Base-by-base conservation (phyloP, 2,797 vertebrate genomes). In the Lutra lutra region DNA sequence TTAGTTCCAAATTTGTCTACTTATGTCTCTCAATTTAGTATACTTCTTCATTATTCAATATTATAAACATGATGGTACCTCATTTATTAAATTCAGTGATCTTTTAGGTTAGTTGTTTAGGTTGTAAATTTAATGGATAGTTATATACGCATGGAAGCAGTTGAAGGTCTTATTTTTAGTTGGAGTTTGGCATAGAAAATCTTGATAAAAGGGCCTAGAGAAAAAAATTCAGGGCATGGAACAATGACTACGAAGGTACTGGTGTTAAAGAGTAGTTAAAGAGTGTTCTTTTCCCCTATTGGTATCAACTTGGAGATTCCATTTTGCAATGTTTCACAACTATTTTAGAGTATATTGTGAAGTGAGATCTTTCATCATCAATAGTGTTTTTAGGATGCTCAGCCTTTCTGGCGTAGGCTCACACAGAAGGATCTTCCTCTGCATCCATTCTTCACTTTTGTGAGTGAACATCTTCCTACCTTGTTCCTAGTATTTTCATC, bases 11-110 rank as follows among this genome's bases (percentile, higher is more conserved):
- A 46, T 40, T 68, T 86, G 21, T 86, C 21, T 72, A 27, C 21
- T 43, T 48, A 15, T 20, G 0, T 70, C 32, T 77, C 40, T 79
- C 2, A 79, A 0, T 38, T 83, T 94, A 62, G 5, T 82, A 0
- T 58, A 25, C 25, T 11, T 56, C 20, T 13, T 90, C 18, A n/a
- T 73, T 89, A 58, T 60, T 29, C 3, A 68, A 43, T 84, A 68
- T 80, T 72, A 27, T 75, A 82, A 96, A 94, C 75, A 18, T 62
- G 40, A 9, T 54, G 5, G 9, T 1, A 15, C 20, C 20, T 48
- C n/a, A 79, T 48, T 46, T 83, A 79, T 73, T 78, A 91, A 77
- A 78, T 79, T 79, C 9, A 58, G 7, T 88, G 7, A 66, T 54
- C 12, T 4, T 38, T 87, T 80, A 48, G 2, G 7, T 56, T 70